Evolutionary conservation across 2,888 invertebrate genomes (phyloP).

Genomic region (Dinocampus coccinellae): DNA sequence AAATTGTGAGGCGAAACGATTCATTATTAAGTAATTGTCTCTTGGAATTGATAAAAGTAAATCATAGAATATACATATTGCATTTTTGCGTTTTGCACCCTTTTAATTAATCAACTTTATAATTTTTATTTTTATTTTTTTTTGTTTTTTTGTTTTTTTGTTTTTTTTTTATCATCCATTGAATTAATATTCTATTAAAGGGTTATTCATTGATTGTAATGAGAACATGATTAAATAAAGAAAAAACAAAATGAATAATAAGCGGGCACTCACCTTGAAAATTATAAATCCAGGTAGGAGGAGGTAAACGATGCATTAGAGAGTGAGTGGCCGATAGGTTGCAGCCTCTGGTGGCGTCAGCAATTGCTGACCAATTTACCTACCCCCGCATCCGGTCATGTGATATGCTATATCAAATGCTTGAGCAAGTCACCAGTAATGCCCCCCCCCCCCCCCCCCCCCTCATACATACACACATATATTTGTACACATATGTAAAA

Average conservation of each 20-base stretch:
- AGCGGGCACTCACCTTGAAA: conserved; percentile 27
- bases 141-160: neutral
- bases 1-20: conserved; percentile 4
- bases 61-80: conserved; percentile 1
- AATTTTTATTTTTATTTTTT: neutral
- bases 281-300: conserved; percentile 12
- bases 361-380: conserved; percentile 69
- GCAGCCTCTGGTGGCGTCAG: conserved; percentile 66
- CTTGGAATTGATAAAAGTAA: conserved; percentile 19
- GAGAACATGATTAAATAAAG: neutral
- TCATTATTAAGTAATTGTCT: conserved; percentile 16
- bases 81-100: neutral
- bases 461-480: conserved; percentile 29
- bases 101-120: neutral
- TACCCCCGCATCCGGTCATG: conserved; percentile 70
- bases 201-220: neutral
- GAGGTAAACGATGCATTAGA: conserved; percentile 43
- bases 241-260: neutral
- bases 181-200: neutral
- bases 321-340: conserved; percentile 66
- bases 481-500: too few relatives aligned
- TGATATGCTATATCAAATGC: conserved; percentile 65
- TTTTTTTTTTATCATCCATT: too few relatives aligned
- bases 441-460: too few relatives aligned
- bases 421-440: conserved; percentile 52